phyloP scores from a whole-genome alignment of 2,888 invertebrate species.

The Tyria jacobaeae region DNA sequence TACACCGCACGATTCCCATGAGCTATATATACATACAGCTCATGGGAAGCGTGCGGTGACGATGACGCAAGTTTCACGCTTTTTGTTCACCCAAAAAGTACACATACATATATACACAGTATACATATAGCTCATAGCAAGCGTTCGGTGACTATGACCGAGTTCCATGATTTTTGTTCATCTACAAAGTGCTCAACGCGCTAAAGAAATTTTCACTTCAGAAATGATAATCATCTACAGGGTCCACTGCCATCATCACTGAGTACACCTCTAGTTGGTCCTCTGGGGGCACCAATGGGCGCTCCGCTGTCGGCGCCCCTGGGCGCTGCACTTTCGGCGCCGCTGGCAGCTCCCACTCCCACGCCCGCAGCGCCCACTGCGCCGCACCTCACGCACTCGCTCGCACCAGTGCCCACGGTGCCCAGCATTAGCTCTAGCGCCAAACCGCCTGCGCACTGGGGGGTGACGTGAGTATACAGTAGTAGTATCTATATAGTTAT shows the following conservation, averaged over 20 bases:
- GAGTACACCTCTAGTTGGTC: constrained; percentile 16
- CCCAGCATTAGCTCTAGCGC: constrained; percentile 82
- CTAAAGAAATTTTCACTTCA: too few species aligned
- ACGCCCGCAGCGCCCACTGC: constrained; percentile 76
- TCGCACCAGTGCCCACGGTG: constrained; percentile 84
- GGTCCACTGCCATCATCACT: constrained; percentile 40
- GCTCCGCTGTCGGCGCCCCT: too few species aligned
- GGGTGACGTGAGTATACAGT: constrained; percentile 79
- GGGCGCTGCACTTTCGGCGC: constrained; percentile 75
- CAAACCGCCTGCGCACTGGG: constrained; percentile 84
- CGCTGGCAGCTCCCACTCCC: constrained; percentile 78
- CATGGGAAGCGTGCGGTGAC: too few species aligned
- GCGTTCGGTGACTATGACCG: too few species aligned
- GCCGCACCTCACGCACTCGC: constrained; percentile 79
- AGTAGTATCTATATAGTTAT: neutral
- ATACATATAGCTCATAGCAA: too few species aligned
- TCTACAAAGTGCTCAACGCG: too few species aligned
- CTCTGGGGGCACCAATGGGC: constrained; percentile 80
- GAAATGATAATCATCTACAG: constrained; percentile 29
- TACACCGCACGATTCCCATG: too few species aligned
- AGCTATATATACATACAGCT: too few species aligned
- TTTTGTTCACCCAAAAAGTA: too few species aligned
- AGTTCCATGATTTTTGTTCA: too few species aligned
- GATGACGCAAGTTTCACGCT: too few species aligned
- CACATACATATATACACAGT: too few species aligned